Evolutionary conservation across 2,113 vertebrate genomes (phyloP), one percentile per base, ranked within the genome.

Genomic region (Pachycephala philippinensis): DNA sequence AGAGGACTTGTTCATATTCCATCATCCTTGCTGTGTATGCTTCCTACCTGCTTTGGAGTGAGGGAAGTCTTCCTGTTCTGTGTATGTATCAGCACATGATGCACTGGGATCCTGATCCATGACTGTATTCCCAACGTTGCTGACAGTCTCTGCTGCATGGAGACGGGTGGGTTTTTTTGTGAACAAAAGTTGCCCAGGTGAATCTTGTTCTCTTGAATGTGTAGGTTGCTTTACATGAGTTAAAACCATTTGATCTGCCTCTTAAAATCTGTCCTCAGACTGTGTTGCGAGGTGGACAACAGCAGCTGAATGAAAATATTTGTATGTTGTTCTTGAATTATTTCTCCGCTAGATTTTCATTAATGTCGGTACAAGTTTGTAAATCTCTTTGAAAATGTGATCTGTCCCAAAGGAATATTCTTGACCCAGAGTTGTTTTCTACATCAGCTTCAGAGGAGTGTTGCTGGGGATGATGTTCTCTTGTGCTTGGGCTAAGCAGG

Each of bases 321-420:
- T 0, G 0, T 65, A 4, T n/a, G 5, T 57, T 1, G 0, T 56
- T 52, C n/a, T 39, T 87, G 28, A 74, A 61, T 72, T n/a, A 28
- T 53, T 94, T 84, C 30, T 57, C 22, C 23, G 12, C 35, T 80
- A 42, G 53, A 26, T 72, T 87, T 88, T 77, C 39, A 6, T 69
- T 74, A 26, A 30, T 72, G 24, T 65, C 2, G 6, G 9, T 27
- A 39, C 4, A 74, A 81, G 8, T 72, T 57, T 31, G 3, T 26
- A 56, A 52, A 30, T 45, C 14, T 66, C 31, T 53, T 15, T 9
- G 10, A 54, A 49, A 26, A 59, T 19, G 18, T 0, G 2, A 37
- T 54, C 19, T 61, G 20, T 72, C n/a, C 53, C 27, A 40, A 23
- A 44, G 23, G 31, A 83, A 7, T 27, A 10, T 8, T 76, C 2